A percentile compares a stretch with the other conserved stretches of the same genome.
Evolutionary conservation across 30 jellyfish, hydroid and myxozoan genomes (phyloP).

Genomic region (Pseudorhiza aurosa): DNA sequence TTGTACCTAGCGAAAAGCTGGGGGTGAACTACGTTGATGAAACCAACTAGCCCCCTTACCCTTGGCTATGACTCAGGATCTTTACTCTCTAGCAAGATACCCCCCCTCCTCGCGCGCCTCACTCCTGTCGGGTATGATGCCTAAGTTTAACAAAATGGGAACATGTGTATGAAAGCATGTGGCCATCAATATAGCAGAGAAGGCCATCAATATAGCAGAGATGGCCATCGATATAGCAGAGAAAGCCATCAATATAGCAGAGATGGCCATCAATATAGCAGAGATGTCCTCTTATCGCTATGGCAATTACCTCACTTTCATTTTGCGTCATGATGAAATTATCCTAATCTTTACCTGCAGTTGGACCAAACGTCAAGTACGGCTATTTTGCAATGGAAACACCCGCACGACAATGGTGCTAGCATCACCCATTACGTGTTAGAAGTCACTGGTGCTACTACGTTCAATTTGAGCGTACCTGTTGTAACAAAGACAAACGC

Average conservation of each 20-base stretch:
- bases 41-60: too few relatives aligned
- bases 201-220: background rate
- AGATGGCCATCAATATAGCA: background rate
- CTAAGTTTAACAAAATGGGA: too few relatives aligned
- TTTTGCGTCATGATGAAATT: background rate
- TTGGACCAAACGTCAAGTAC: constrained; percentile 88
- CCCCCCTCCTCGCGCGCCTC: too few relatives aligned
- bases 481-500: constrained; percentile 18
- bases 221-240: background rate
- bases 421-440: constrained; percentile 68
- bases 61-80: too few relatives aligned
- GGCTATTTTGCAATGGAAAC: constrained; percentile 93
- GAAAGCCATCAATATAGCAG: background rate
- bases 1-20: too few relatives aligned
- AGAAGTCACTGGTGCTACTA: constrained; percentile 89
- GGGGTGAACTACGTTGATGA: too few relatives aligned
- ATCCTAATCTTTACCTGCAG: constrained; percentile 49
- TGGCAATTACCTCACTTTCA: background rate
- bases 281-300: background rate
- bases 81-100: too few relatives aligned
- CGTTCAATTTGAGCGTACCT: constrained; percentile 69
- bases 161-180: too few relatives aligned
- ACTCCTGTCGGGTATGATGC: too few relatives aligned
- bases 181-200: background rate
- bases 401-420: constrained; percentile 91